A percentile compares a stretch with the other conserved stretches of the same genome.
These are phyloP conservation scores for Nothoprocta perdicaria DNA, from an alignment of 2,113 vertebrate species.

Conservation along the genomic window DNA sequence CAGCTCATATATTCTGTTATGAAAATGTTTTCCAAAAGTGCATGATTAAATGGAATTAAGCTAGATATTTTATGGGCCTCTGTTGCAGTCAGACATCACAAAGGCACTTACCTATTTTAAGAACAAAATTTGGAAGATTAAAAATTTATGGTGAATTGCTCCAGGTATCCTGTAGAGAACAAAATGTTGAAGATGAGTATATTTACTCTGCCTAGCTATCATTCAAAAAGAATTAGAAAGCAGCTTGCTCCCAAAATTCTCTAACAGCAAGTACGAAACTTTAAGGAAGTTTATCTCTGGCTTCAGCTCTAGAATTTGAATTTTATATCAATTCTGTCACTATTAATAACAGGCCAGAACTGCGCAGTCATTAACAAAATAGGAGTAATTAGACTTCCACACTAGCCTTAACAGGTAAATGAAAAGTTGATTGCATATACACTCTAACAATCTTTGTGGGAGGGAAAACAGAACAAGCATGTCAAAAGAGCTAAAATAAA, in stretches of 20 bases:
- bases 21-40: background rate
- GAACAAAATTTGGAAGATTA: background rate
- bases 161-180: background rate
- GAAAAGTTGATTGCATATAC: background rate
- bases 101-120: background rate
- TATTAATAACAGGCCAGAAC: background rate
- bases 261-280: background rate
- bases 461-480: background rate
- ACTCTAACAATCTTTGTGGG: background rate
- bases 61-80: background rate
- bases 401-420: background rate
- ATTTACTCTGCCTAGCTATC: background rate
- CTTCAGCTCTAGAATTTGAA: background rate
- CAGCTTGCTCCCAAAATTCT: background rate
- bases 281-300: background rate
- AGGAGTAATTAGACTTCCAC: background rate
- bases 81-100: background rate
- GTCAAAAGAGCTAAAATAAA: background rate
- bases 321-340: background rate
- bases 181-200: background rate
- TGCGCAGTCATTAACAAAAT: background rate
- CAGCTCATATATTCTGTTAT: background rate
- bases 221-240: slow-evolving; percentile 6
- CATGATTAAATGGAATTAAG: background rate
- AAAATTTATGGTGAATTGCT: background rate